Base-by-base conservation (phyloP, 2,888 invertebrate species). In the Parnassius glacialis region DNA sequence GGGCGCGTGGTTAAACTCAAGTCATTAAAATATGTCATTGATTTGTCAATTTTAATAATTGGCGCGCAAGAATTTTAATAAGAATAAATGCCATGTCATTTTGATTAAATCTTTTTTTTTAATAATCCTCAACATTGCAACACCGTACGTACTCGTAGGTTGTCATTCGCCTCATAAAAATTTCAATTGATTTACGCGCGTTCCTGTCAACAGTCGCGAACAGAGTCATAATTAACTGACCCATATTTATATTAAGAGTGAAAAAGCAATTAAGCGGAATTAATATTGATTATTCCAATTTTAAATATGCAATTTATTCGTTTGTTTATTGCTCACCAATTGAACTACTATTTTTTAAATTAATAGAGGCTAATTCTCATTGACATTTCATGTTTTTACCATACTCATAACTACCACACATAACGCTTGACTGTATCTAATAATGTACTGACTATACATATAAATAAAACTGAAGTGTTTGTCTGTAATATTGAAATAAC, bases 161-260 rank as follows among this genome's bases (percentile, higher is more conserved):
- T 47, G 34, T 55, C 16, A 48, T 47, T 57, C 13, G 20, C 43
- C 41, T 59, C 56, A 52, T 59, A 34, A 34, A 34, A 52, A n/a
- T 42, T n/a, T 59, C 59, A 63, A 63, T 63, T 63, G 63, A 63
- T 63, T 59, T 63, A 63, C 52, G 52, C 34, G 59, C 59, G 47
- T 56, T 56, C 52, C 59, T 52, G 59, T 59, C 59, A 12, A 51
- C n/a, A 59, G 55, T 59, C 63, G 56, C 20, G 59, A 42, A 63
- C 59, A 55, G 43, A 34, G 20, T 55, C 53, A 61, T 68, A 68
- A 70, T 68, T 70, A 68, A 65, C 59, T 68, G 69, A 66, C 66
- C 68, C 67, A 70, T 68, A 70, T 68, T 61, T 65, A 63, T 64
- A 59, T 61, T 65, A 63, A 50, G 52, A 62, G 63, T 67, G 70